Conservation (phyloP, 1,140 invertebrate species). For the Hycleus cichorii region DNA sequence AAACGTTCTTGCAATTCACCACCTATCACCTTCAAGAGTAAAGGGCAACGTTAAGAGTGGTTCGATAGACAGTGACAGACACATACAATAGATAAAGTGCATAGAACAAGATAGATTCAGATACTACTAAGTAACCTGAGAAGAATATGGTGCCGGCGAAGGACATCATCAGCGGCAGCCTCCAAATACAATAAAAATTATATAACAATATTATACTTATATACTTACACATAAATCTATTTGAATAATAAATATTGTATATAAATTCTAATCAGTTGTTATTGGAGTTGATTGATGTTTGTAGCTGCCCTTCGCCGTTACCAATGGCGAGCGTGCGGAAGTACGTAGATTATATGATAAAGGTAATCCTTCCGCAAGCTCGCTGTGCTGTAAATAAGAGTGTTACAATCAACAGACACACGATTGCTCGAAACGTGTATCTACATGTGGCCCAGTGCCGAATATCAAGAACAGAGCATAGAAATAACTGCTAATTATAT, state of each 20-base stretch:
- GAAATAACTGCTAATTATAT: constrained; percentile 5
- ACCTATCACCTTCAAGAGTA: constrained; percentile 93
- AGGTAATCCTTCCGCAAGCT: constrained; percentile 9
- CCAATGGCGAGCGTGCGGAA: constrained; percentile 9
- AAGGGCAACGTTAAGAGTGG: constrained; percentile 43
- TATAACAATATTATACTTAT: not conserved
- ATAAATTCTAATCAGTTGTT: too few species aligned
- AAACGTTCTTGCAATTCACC: constrained; percentile 98
- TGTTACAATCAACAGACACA: constrained; percentile 36
- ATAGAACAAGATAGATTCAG: constrained; percentile 39
- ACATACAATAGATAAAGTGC: constrained; percentile 39
- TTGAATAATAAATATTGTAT: too few species aligned
- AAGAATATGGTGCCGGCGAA: constrained; percentile 19
- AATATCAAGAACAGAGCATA: constrained; percentile 35
- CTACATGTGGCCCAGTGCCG: constrained; percentile 32
- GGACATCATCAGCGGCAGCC: not conserved
- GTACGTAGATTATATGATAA: not conserved
- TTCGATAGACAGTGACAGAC: constrained; percentile 40
- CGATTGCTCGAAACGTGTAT: constrained; percentile 42
- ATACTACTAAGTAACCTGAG: constrained; percentile 38
- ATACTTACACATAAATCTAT: too few species aligned
- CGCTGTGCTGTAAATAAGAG: constrained; percentile 22
- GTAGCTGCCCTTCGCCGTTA: constrained; percentile 7
- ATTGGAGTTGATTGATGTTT: too few species aligned
- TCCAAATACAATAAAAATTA: not conserved